These are phyloP conservation scores for Cygnus buccinator DNA, from an alignment of 2,113 vertebrate genomes.

Conservation along the genomic window DNA sequence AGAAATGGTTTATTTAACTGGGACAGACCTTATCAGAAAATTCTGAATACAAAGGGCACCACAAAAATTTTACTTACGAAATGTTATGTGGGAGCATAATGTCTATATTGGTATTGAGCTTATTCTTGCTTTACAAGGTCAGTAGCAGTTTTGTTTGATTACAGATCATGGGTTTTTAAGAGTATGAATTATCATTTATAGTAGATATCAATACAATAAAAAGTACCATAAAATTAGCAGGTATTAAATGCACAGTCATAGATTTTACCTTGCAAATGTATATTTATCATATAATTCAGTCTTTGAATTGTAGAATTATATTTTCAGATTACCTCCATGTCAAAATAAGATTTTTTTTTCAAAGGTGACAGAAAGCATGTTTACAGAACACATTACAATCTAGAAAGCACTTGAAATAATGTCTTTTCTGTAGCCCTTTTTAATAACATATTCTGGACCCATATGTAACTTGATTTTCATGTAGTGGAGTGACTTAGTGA, in stretches of 20 bases:
- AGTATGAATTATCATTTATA: neutral
- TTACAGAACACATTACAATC: neutral
- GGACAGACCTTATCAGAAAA: neutral
- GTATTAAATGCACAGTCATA: neutral
- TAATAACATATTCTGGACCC: neutral
- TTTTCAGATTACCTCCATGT: neutral
- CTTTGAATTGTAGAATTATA: neutral
- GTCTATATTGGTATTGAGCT: neutral
- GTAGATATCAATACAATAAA: neutral
- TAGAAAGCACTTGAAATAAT: neutral
- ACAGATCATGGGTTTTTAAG: neutral
- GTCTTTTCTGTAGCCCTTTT: neutral
- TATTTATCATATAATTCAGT: neutral
- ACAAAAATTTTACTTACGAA: neutral
- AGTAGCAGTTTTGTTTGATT: neutral
- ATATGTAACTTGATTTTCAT: neutral
- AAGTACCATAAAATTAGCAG: neutral
- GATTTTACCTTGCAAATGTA: neutral
- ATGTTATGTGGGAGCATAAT: neutral
- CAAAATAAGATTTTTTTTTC: neutral
- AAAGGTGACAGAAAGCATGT: neutral
- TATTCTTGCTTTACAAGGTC: neutral
- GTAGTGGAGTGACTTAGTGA: neutral
- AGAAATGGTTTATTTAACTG: neutral
- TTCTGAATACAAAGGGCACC: neutral